phyloP scores from a whole-genome alignment of 2,797 vertebrate genomes.

The Pristis pectinata region DNA sequence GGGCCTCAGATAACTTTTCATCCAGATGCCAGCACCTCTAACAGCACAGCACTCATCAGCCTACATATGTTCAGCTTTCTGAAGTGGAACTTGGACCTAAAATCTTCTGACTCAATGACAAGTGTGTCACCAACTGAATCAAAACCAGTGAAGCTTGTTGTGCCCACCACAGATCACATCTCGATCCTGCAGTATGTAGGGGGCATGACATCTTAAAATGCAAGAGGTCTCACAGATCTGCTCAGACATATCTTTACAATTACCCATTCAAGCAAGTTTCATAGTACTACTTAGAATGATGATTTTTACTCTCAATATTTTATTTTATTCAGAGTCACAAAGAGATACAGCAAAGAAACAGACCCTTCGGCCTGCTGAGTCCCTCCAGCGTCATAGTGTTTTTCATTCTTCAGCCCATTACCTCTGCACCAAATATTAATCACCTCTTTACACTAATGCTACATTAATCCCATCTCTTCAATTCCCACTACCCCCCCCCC shows the following conservation, averaged over 20 bases:
- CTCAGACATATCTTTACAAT: background rate
- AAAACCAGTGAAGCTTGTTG: background rate
- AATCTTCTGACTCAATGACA: background rate
- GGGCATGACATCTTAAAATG: background rate
- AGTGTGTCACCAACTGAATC: too few species aligned
- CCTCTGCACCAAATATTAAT: too few species aligned
- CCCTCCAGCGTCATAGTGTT: too few species aligned
- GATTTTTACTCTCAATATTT: background rate
- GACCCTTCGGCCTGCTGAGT: too few species aligned
- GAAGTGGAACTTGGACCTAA: background rate
- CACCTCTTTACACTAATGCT: too few species aligned
- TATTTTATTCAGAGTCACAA: background rate
- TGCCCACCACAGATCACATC: background rate
- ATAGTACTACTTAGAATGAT: background rate
- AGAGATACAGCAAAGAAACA: too few species aligned
- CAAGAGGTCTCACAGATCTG: background rate
- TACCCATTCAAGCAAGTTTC: too few species aligned
- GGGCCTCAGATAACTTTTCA: background rate
- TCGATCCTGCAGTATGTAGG: background rate
- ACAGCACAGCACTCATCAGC: background rate
- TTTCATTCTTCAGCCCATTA: too few species aligned
- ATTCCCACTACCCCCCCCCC: too few species aligned
- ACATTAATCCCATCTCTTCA: too few species aligned
- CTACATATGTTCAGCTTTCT: background rate
- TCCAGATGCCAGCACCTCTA: background rate